A percentile compares a stretch with the other conserved stretches of the same genome.
phyloP scores from a whole-genome alignment of 2,797 vertebrate genomes.

The Oreochromis grahami region DNA sequence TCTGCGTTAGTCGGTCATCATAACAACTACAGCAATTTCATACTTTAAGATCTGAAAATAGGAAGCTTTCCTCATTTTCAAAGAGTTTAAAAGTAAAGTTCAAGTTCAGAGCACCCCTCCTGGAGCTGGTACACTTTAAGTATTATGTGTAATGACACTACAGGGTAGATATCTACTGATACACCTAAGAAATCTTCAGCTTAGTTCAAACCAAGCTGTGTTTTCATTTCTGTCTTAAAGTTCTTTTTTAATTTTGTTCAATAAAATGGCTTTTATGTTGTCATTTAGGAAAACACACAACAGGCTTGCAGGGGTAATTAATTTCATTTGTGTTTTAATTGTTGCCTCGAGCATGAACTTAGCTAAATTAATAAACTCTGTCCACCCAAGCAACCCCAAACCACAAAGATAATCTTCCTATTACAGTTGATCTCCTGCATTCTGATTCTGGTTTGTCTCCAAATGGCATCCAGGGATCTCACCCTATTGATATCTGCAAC shows the following conservation, averaged over 20 bases:
- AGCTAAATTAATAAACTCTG: background rate
- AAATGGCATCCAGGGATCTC: conserved; percentile 13
- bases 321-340: background rate
- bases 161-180: background rate
- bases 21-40: background rate
- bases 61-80: background rate
- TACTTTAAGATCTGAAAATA: background rate
- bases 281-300: background rate
- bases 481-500: conserved; percentile 98
- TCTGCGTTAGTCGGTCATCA: background rate
- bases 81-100: background rate
- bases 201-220: background rate
- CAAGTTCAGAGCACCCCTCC: background rate
- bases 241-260: background rate
- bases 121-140: background rate
- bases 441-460: background rate
- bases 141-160: background rate
- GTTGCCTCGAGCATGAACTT: background rate
- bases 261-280: background rate
- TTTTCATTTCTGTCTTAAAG: background rate
- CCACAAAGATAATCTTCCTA: background rate
- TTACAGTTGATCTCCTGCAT: background rate
- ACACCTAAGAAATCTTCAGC: background rate
- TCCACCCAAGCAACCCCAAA: background rate
- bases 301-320: background rate